These are phyloP conservation scores for Drosophila prostipennis DNA, from an alignment of 2,888 invertebrate genomes.

Conservation along the genomic window DNA sequence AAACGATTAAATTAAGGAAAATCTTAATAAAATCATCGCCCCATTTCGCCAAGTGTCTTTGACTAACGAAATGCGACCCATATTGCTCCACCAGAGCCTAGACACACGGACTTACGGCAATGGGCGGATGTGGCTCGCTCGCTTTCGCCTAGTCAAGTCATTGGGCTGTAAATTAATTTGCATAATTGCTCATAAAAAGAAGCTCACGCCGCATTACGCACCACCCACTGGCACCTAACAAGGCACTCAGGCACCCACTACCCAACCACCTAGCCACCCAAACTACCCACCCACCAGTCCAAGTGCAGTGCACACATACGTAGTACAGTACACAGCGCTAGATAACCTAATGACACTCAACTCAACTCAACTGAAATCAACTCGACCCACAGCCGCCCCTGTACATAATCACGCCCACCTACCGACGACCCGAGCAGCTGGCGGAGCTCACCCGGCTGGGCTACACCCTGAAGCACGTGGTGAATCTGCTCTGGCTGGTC, in stretches of 20 bases:
- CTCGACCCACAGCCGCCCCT: slow-evolving; percentile 84
- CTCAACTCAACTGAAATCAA: slow-evolving; percentile 39
- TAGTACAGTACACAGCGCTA: slow-evolving; percentile 19
- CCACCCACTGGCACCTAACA: slow-evolving; percentile 30
- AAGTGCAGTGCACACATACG: slow-evolving; percentile 37
- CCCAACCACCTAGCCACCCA: background rate
- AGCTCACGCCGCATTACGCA: slow-evolving; percentile 69
- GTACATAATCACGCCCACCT: slow-evolving; percentile 91
- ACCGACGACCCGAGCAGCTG: slow-evolving; percentile 90
- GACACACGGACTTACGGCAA: slow-evolving; percentile 16
- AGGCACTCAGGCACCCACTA: slow-evolving; percentile 18
- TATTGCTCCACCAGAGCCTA: slow-evolving; percentile 27
- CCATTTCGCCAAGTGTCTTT: slow-evolving; percentile 16
- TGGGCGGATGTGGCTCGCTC: slow-evolving; percentile 45
- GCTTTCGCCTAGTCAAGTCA: slow-evolving; percentile 54
- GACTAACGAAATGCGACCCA: slow-evolving; percentile 44
- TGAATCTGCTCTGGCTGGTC: slow-evolving; percentile 89
- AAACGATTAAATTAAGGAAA: too few relatives aligned
- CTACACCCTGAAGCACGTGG: slow-evolving; percentile 88
- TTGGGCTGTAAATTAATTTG: slow-evolving; percentile 70
- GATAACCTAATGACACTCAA: slow-evolving; percentile 38
- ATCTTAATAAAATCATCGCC: too few relatives aligned
- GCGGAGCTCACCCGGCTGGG: slow-evolving; percentile 91
- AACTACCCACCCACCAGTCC: slow-evolving; percentile 12
- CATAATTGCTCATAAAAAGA: slow-evolving; percentile 75